Evolutionary conservation across 2,797 vertebrate species (phyloP).

Genomic region (Poeciliopsis paucimaculata): DNA sequence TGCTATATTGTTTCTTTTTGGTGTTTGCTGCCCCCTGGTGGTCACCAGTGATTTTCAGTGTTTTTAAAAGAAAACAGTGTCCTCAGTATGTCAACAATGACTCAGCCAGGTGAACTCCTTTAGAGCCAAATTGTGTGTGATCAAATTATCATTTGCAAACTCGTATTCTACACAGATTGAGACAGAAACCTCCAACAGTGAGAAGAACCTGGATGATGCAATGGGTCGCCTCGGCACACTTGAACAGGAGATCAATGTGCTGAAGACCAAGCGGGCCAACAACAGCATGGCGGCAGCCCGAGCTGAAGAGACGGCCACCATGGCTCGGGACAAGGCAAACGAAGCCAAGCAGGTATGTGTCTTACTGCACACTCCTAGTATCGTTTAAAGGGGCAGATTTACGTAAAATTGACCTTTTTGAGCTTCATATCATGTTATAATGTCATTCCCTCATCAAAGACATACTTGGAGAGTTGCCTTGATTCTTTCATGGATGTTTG

Average conservation of each 20-base stretch:
- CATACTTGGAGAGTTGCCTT: no score
- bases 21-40: neutral
- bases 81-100: neutral
- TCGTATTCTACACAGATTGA: constrained; percentile 82
- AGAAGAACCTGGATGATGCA: constrained; percentile 84
- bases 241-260: constrained; percentile 82
- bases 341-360: constrained; percentile 91
- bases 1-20: neutral
- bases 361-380: neutral
- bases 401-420: no score
- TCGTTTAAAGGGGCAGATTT: neutral
- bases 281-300: constrained; percentile 91
- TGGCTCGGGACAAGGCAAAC: constrained; percentile 85
- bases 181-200: constrained; percentile 80
- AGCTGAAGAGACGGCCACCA: constrained; percentile 89
- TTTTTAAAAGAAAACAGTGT: neutral
- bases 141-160: neutral
- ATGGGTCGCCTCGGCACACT: constrained; percentile 81
- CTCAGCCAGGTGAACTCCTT: no score
- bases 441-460: no score
- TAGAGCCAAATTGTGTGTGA: neutral
- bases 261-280: constrained; percentile 92
- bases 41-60: no score
- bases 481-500: no score
- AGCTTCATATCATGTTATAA: no score